These are phyloP conservation scores for Acronicta leporina DNA, from an alignment of 2,888 invertebrate species.

Conservation along the genomic window DNA sequence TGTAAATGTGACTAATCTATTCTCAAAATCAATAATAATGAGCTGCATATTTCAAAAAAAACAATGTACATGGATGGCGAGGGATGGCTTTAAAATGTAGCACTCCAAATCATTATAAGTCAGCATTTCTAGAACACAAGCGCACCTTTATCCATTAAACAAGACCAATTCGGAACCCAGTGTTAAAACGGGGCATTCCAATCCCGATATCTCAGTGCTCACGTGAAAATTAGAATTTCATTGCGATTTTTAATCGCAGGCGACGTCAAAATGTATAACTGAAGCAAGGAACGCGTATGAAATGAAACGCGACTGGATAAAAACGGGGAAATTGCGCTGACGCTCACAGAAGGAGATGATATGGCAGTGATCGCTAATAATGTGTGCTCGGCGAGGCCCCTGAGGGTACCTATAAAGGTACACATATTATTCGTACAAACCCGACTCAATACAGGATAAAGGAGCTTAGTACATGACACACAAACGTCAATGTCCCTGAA, in stretches of 20 bases:
- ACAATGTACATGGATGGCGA: slow-evolving; percentile 15
- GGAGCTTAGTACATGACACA: slow-evolving; percentile 48
- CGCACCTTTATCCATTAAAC: slow-evolving; percentile 12
- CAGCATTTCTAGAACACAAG: slow-evolving; percentile 1
- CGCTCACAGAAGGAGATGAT: slow-evolving; percentile 37
- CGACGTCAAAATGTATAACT: slow-evolving; percentile 39
- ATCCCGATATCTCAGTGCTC: slow-evolving; percentile 26
- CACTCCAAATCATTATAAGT: slow-evolving; percentile 15
- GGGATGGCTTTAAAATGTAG: slow-evolving; percentile 15
- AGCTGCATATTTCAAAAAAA: not conserved
- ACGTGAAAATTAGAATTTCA: slow-evolving; percentile 46
- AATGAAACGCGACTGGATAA: slow-evolving; percentile 39
- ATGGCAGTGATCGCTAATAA: slow-evolving; percentile 49
- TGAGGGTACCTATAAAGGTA: slow-evolving; percentile 28
- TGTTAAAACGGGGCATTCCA: slow-evolving; percentile 21
- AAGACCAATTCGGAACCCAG: slow-evolving; percentile 23
- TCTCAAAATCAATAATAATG: no score
- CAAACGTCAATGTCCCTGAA: slow-evolving; percentile 51
- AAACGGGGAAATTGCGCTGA: slow-evolving; percentile 56
- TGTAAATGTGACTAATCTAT: no score
- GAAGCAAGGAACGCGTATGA: slow-evolving; percentile 38
- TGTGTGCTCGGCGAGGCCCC: slow-evolving; percentile 36
- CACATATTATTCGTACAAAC: slow-evolving; percentile 25
- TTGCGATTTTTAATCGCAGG: slow-evolving; percentile 47
- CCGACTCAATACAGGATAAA: slow-evolving; percentile 51